These are phyloP conservation scores for Drosophila emarginata DNA, from an alignment of 2,888 invertebrate species.

Conservation along the genomic window DNA sequence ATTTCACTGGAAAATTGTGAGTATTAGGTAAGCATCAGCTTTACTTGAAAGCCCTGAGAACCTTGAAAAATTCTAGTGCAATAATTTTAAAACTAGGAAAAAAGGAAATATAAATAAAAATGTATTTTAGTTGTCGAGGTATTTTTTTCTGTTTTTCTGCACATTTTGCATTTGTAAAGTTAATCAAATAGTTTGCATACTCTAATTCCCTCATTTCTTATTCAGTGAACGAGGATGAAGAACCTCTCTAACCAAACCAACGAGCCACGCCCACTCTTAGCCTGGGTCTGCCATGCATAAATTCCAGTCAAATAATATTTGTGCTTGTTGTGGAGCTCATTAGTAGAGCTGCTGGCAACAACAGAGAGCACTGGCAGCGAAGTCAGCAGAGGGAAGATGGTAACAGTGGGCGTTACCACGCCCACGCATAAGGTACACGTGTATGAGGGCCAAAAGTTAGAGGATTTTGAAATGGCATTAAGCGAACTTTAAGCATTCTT, in stretches of 20 bases:
- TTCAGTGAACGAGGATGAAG: constrained; percentile 17
- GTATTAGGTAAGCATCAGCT: neutral
- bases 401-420: constrained; percentile 40
- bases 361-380: constrained; percentile 33
- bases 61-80: neutral
- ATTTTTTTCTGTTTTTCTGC: neutral
- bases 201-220: neutral
- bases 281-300: constrained; percentile 52
- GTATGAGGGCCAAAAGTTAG: constrained; percentile 25
- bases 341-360: constrained; percentile 64
- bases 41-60: too few relatives aligned
- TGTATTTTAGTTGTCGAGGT: neutral
- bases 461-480: constrained; percentile 37
- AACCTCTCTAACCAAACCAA: neutral
- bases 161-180: neutral
- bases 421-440: constrained; percentile 16
- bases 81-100: neutral
- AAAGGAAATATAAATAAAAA: neutral
- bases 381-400: neutral
- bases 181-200: constrained; percentile 22
- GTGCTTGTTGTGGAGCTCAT: constrained; percentile 71
- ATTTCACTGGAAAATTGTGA: neutral
- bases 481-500: constrained; percentile 53
- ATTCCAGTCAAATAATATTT: constrained; percentile 72
- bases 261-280: constrained; percentile 7